Evolutionary conservation across 92 coral and sea anemone species (phyloP).

Genomic region (Muricea muricata): DNA sequence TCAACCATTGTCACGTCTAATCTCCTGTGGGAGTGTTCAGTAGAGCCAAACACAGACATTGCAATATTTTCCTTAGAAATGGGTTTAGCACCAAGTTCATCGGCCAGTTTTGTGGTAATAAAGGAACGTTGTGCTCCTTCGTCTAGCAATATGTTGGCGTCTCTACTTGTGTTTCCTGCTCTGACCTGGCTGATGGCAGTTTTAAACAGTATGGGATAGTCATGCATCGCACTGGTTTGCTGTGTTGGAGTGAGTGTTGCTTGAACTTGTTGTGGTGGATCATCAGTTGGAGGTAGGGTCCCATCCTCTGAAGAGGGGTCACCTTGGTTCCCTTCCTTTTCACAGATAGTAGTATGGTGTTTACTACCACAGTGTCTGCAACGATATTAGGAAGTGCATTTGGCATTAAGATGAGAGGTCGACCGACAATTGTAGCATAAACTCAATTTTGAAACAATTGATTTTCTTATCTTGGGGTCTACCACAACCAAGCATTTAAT

Average conservation of each 20-base stretch:
- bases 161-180: constrained; percentile 17
- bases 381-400: constrained; percentile 28
- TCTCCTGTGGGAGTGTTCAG: too few species aligned
- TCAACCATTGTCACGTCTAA: too few species aligned
- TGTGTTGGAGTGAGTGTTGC: constrained; percentile 18
- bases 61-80: too few species aligned
- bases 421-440: constrained; percentile 35
- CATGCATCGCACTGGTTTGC: not conserved
- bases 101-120: too few species aligned
- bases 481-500: constrained; percentile 2
- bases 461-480: not conserved
- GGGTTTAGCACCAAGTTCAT: constrained; percentile 45
- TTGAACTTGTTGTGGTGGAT: constrained; percentile 13
- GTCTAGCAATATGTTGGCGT: too few species aligned
- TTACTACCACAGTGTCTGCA: constrained; percentile 37
- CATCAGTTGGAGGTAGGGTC: too few species aligned
- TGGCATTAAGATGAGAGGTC: constrained; percentile 11
- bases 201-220: constrained; percentile 39
- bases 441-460: not conserved
- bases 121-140: too few species aligned
- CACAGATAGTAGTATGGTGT: constrained; percentile 40
- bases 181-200: constrained; percentile 54
- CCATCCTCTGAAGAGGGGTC: too few species aligned
- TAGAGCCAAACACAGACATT: too few species aligned
- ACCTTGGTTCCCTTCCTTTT: too few species aligned